Conservation (phyloP, 2,888 invertebrate genomes). For the Homarus gammarus region DNA sequence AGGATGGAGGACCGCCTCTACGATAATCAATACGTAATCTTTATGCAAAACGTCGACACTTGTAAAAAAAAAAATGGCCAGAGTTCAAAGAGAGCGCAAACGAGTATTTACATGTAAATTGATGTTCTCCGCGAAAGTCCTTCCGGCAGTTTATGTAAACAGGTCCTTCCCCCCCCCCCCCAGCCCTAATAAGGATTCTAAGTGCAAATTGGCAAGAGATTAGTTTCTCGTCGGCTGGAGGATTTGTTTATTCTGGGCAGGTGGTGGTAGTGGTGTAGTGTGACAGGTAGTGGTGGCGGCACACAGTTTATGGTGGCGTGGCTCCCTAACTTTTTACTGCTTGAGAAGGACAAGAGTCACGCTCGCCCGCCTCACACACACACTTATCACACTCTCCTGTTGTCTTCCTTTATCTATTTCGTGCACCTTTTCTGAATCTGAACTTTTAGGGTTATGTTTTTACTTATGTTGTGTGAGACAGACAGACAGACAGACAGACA, state of each 20-base stretch:
- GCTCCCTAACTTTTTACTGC: not conserved
- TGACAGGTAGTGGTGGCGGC: not conserved
- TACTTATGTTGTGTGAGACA: not conserved
- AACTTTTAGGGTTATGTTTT: no score
- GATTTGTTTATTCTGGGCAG: constrained; percentile 12
- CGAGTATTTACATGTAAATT: constrained; percentile 24
- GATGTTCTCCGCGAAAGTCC: not conserved
- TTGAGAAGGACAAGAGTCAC: not conserved
- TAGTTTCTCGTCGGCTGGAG: not conserved
- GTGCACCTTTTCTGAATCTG: no score
- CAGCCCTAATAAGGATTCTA: not conserved
- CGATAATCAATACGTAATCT: constrained; percentile 24
- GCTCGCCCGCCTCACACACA: no score
- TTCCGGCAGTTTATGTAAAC: not conserved
- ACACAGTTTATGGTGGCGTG: not conserved
- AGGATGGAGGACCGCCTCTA: not conserved
- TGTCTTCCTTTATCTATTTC: no score
- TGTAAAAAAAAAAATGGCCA: constrained; percentile 15
- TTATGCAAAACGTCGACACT: constrained; percentile 31
- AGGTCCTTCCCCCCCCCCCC: no score
- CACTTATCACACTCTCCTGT: no score
- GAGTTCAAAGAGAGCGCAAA: constrained; percentile 15
- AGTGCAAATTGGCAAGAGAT: constrained; percentile 9
- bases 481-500: not conserved
- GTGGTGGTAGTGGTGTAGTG: not conserved